A percentile compares a stretch with the other conserved stretches of the same genome.
These are phyloP conservation scores for Heterotilapia buettikoferi DNA, from an alignment of 2,113 vertebrate genomes.

Conservation along the genomic window DNA sequence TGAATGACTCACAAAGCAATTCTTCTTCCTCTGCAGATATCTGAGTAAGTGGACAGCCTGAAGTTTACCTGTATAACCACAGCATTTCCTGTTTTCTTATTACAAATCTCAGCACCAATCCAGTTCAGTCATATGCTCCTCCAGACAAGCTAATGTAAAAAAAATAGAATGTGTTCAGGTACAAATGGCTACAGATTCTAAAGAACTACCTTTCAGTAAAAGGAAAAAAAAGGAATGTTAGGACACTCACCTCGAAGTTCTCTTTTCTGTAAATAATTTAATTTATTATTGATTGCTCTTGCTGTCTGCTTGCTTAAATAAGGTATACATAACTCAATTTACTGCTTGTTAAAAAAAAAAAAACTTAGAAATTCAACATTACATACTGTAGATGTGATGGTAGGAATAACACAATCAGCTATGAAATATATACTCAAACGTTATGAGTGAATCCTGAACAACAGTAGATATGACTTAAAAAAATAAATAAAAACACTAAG, in stretches of 20 bases:
- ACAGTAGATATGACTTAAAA: not conserved
- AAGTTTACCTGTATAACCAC: not conserved
- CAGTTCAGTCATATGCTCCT: fast-evolving
- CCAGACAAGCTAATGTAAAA: not conserved
- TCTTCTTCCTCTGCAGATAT: not conserved
- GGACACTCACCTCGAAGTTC: not conserved
- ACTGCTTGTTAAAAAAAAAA: not conserved
- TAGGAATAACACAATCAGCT: not conserved
- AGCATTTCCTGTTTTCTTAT: not conserved
- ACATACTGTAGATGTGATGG: not conserved
- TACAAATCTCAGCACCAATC: not conserved
- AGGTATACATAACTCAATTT: not conserved
- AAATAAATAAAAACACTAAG: not conserved
- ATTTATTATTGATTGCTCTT: not conserved
- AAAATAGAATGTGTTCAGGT: not conserved
- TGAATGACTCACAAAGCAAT: not conserved
- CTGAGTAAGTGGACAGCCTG: not conserved
- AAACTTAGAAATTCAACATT: not conserved
- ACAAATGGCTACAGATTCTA: not conserved
- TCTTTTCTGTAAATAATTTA: not conserved
- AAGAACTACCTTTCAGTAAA: not conserved
- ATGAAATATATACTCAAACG: not conserved
- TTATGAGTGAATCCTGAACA: not conserved
- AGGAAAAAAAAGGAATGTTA: not conserved
- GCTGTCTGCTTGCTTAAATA: not conserved